A percentile compares a stretch with the other conserved stretches of the same genome.
Evolutionary conservation across 2,888 invertebrate genomes (phyloP).

Genomic region (Cerastoderma edule): DNA sequence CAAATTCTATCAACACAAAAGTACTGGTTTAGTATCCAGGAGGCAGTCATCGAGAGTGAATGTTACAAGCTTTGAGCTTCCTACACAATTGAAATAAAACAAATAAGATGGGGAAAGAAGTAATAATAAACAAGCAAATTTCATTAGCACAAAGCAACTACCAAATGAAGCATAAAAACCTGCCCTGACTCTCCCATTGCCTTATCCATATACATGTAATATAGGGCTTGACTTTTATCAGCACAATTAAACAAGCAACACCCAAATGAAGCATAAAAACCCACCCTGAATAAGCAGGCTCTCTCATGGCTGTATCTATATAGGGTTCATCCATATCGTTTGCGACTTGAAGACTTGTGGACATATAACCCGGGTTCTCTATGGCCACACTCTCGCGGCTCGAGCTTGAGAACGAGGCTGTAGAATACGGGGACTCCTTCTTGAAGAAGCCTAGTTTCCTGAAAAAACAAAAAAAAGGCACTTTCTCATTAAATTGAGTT

Average conservation of each 20-base stretch:
- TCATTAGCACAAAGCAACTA: too few species aligned
- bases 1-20: too few species aligned
- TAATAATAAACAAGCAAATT: too few species aligned
- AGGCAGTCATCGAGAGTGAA: too few species aligned
- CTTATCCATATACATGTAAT: neutral
- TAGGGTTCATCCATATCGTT: constrained; percentile 21
- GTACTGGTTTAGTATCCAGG: too few species aligned
- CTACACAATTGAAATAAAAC: too few species aligned
- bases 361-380: constrained; percentile 36
- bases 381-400: constrained; percentile 20
- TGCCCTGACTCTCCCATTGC: neutral
- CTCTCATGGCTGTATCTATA: constrained; percentile 12
- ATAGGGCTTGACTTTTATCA: neutral
- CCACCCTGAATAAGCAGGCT: neutral
- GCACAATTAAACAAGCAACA: neutral
- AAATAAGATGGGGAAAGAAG: too few species aligned
- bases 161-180: neutral
- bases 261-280: neutral
- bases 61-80: too few species aligned
- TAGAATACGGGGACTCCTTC: constrained; percentile 19
- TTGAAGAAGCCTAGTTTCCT: constrained; percentile 1
- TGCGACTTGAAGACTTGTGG: constrained; percentile 5
- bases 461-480: too few species aligned
- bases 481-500: too few species aligned
- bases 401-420: constrained; percentile 19